phyloP scores from a whole-genome alignment of 2,113 vertebrate genomes.

The Ictalurus furcatus region DNA sequence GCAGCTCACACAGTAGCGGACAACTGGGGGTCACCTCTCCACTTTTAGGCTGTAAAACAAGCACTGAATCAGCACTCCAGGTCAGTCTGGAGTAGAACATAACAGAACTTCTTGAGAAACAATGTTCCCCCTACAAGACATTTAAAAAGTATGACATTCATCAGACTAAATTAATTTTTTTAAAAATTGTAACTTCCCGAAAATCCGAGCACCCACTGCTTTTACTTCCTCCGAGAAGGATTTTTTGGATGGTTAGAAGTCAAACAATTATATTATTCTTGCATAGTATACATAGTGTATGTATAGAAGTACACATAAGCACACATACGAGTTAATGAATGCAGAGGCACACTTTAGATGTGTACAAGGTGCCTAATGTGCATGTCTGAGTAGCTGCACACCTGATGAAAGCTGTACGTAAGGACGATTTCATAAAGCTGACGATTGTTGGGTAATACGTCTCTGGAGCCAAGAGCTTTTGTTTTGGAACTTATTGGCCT shows the following conservation, averaged over 20 bases:
- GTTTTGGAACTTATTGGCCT: constrained; percentile 91
- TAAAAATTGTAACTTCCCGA: not conserved
- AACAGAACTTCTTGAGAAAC: not conserved
- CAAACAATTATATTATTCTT: not conserved
- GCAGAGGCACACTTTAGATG: not conserved
- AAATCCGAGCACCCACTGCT: not conserved
- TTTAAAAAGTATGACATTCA: not conserved
- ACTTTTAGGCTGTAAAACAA: constrained; percentile 83
- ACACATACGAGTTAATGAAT: not conserved
- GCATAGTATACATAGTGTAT: not conserved
- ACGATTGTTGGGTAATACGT: constrained; percentile 92
- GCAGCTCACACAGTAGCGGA: constrained; percentile 89
- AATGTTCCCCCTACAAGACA: not conserved
- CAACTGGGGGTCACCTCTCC: constrained; percentile 98
- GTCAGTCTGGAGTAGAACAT: not conserved
- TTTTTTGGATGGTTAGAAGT: not conserved
- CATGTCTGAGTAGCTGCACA: constrained; percentile 56
- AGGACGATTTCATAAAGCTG: constrained; percentile 94
- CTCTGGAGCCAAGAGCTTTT: constrained; percentile 88
- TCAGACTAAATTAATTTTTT: not conserved
- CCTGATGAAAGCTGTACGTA: constrained; percentile 94
- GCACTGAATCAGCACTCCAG: not conserved
- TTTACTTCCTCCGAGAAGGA: not conserved
- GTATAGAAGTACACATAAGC: not conserved
- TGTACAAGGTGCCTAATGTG: not conserved